Evolutionary conservation across 2,888 invertebrate genomes (phyloP), one percentile per base, ranked within the genome.

Genomic region (Prosapia bicincta): DNA sequence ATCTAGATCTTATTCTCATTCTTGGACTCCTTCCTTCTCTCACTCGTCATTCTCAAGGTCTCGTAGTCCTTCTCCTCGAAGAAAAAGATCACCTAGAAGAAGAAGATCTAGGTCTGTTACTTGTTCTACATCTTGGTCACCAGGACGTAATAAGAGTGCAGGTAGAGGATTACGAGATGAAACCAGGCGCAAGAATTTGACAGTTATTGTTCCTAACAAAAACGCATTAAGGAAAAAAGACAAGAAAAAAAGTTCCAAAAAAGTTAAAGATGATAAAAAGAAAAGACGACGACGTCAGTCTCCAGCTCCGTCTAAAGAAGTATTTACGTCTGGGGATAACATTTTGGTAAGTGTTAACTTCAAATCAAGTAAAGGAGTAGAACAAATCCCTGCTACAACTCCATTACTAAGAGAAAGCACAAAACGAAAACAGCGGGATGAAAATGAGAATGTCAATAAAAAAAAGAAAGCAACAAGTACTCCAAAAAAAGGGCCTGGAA

Each of bases 261-360:
- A 76, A 83, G 82, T 75, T 66, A 82, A 80, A 73, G 86, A 85
- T 74, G 85, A 85, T 75, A 84, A 84, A 32, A 85, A 85, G 68
- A 86, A 86, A 79, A 81, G 85, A 43, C 84, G 83, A 72, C 82
- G 85, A 26, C 81, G 82, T 25, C 85, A 85, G 69, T 89, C 89
- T 0, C 88, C 87, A n/a, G 89, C 88, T 72, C 93, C 94, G 0
- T 93, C 93, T 1, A 96, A 96, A 84, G 96, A 96, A 85, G 95
- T 97, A 2, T 96, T 95, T 84, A 95, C 96, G 0, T 95, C 96
- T 13, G 96, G 96, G 2, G 95, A 96, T 85, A 96, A 96, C 84
- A 96, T 97, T 82, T 89, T 97, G 79, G 96, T 97, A 13, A 96
- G 95, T 85, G 95, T 97, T 23, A 96, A 95, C 85, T 97, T 96